These are phyloP conservation scores for Denticeps clupeoides DNA, from an alignment of 2,797 vertebrate genomes.

Conservation along the genomic window DNA sequence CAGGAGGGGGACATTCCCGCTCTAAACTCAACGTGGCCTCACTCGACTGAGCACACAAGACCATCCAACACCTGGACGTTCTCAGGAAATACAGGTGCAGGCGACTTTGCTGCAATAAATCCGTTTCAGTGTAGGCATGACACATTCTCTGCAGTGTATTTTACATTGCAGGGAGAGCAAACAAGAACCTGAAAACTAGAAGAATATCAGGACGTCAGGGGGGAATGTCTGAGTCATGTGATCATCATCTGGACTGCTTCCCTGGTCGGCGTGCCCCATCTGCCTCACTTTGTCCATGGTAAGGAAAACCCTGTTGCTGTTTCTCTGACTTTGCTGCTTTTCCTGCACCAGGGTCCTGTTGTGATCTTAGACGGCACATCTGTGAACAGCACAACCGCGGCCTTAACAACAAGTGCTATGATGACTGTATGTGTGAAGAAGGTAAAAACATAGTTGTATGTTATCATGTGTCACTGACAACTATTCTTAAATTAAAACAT, in stretches of 20 bases:
- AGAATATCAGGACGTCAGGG: neutral
- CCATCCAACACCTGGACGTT: too few relatives aligned
- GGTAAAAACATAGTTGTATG: conserved; percentile 39
- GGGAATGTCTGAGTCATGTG: conserved; percentile 13
- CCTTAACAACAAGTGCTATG: conserved; percentile 72
- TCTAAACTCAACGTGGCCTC: too few relatives aligned
- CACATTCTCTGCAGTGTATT: too few relatives aligned
- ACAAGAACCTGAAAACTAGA: conserved; percentile 3
- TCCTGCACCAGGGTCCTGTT: conserved; percentile 57
- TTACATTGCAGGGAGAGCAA: too few relatives aligned
- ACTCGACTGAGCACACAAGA: too few relatives aligned
- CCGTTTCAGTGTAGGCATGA: too few relatives aligned
- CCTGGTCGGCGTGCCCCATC: conserved; percentile 23
- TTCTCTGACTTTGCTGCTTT: neutral
- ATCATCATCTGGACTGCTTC: conserved; percentile 32
- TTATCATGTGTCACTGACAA: too few relatives aligned
- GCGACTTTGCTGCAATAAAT: too few relatives aligned
- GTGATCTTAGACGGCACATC: conserved; percentile 60
- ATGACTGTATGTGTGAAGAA: conserved; percentile 71
- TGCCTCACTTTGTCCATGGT: neutral
- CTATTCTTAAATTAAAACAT: too few relatives aligned
- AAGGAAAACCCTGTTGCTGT: neutral
- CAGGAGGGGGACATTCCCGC: too few relatives aligned
- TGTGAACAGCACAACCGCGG: conserved; percentile 67
- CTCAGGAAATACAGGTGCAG: too few relatives aligned